Conservation (phyloP, 2,797 vertebrate genomes). For the Manis javanica region DNA sequence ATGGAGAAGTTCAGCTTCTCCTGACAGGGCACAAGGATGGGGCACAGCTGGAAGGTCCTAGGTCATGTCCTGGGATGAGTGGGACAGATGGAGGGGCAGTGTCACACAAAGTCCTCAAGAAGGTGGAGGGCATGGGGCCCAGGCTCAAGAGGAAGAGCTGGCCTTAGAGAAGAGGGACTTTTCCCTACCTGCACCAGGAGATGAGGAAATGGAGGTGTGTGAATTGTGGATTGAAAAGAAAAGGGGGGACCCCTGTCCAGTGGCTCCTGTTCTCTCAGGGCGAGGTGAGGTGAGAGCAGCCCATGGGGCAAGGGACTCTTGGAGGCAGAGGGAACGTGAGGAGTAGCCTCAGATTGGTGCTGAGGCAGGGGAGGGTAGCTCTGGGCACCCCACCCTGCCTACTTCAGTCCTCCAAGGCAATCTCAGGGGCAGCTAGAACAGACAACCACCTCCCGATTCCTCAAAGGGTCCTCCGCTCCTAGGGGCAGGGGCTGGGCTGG, state of each 20-base stretch:
- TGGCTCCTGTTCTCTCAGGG: not conserved
- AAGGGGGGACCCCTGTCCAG: no score
- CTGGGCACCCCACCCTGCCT: accelerated
- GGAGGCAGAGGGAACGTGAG: not conserved
- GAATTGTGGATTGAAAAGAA: not conserved
- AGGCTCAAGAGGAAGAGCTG: not conserved
- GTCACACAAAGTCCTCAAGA: not conserved
- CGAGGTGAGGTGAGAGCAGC: no score
- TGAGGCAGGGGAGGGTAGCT: not conserved
- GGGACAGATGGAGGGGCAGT: not conserved
- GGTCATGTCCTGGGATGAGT: not conserved
- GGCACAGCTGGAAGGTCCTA: not conserved
- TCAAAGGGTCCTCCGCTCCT: no score
- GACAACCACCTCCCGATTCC: not conserved
- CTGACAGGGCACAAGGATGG: accelerated
- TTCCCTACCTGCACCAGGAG: not conserved
- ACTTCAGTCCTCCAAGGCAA: not conserved
- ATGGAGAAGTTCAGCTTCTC: not conserved
- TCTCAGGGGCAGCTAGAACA: not conserved
- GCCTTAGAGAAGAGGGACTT: not conserved
- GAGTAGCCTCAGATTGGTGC: accelerated
- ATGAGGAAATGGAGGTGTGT: not conserved
- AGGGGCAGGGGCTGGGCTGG: not conserved
- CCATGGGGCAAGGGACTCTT: not conserved
- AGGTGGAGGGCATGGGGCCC: not conserved